Conservation (phyloP, 2,113 vertebrate genomes). For the Zosterops lateralis region DNA sequence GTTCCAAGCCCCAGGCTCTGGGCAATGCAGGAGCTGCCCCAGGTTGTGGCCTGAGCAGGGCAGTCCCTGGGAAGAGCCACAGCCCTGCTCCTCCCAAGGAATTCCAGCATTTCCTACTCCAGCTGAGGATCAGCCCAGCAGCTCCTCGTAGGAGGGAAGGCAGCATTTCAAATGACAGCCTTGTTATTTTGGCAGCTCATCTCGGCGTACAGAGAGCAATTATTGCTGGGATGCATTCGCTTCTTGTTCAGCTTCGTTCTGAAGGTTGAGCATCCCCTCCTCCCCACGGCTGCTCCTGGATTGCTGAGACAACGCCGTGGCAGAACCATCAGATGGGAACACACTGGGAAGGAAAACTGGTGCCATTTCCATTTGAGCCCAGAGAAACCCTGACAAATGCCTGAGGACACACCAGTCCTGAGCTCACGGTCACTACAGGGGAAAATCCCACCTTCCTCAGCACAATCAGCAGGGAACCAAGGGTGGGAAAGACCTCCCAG, state of each 20-base stretch:
- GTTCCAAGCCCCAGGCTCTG: not conserved
- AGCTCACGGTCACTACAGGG: not conserved
- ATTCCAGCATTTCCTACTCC: not conserved
- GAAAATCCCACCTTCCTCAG: not conserved
- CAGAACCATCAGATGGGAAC: not conserved
- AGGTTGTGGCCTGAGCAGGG: rapidly evolving
- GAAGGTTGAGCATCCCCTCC: not conserved
- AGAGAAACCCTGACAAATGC: not conserved
- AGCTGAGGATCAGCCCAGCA: not conserved
- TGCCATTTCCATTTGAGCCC: not conserved
- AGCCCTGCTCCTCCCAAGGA: not conserved
- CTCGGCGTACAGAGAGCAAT: constrained; percentile 59
- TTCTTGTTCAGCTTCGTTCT: constrained; percentile 25
- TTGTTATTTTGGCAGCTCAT: constrained; percentile 58
- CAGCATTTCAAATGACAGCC: constrained; percentile 33
- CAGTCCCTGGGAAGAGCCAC: not conserved
- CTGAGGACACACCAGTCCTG: not conserved
- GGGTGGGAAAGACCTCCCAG: not conserved
- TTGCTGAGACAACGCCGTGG: not conserved
- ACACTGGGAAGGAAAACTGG: rapidly evolving
- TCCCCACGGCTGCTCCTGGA: not conserved
- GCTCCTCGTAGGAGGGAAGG: not conserved
- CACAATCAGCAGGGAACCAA: too few relatives aligned
- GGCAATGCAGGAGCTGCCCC: not conserved
- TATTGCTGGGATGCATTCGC: constrained; percentile 24